Evolutionary conservation across 2,797 vertebrate species (phyloP).

Genomic region (Mustela erminea): DNA sequence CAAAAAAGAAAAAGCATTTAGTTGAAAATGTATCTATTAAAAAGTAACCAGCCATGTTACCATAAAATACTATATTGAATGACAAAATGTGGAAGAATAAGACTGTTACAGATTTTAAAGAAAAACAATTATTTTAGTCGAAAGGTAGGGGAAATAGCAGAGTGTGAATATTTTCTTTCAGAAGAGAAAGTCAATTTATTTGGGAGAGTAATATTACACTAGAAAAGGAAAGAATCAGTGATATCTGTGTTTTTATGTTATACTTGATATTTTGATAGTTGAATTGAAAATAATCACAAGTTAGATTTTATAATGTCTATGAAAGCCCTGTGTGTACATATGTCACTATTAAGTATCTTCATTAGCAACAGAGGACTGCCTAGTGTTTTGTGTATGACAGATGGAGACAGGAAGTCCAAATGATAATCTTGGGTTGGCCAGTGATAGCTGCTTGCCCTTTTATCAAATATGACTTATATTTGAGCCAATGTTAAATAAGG

Average conservation of each 20-base stretch:
- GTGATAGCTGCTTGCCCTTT: constrained; percentile 26
- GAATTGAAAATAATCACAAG: constrained; percentile 65
- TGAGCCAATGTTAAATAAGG: constrained; percentile 32
- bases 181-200: constrained; percentile 66
- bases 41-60: neutral
- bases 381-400: constrained; percentile 46
- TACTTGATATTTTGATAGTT: constrained; percentile 66
- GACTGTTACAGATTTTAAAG: neutral
- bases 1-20: constrained; percentile 44
- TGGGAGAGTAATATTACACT: neutral
- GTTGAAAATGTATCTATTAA: neutral
- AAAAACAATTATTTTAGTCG: constrained; percentile 64
- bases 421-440: constrained; percentile 29
- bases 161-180: constrained; percentile 59
- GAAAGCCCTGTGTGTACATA: constrained; percentile 52
- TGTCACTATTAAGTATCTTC: constrained; percentile 57
- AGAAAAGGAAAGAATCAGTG: constrained; percentile 67
- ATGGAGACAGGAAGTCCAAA: constrained; percentile 48
- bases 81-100: constrained; percentile 62
- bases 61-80: constrained; percentile 46
- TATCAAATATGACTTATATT: constrained; percentile 43
- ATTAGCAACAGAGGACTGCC: constrained; percentile 28
- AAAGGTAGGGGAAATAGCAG: constrained; percentile 32
- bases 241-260: constrained; percentile 63
- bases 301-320: constrained; percentile 67